Conservation (phyloP, 2,113 vertebrate genomes). For the Egretta garzetta region DNA sequence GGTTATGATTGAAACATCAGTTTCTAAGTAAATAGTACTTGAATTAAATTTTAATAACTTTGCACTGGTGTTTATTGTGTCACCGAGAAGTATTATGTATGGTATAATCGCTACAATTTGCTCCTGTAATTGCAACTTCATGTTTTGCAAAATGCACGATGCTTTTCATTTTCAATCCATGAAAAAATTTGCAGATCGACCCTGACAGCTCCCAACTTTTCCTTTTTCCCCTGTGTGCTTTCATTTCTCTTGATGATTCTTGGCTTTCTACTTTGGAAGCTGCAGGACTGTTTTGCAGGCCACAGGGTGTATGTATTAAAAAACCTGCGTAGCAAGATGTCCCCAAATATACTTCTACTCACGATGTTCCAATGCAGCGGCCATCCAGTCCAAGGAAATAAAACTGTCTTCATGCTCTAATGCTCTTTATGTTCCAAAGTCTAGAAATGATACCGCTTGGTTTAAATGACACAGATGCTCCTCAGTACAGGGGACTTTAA, state of each 20-base stretch:
- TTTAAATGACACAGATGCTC: not conserved
- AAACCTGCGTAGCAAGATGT: slow-evolving; percentile 1
- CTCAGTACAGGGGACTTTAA: not conserved
- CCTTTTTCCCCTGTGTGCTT: not conserved
- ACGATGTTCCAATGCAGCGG: not conserved
- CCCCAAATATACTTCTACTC: slow-evolving; percentile 33
- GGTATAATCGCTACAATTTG: not conserved
- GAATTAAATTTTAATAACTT: not conserved
- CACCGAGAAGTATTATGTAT: not conserved
- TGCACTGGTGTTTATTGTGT: not conserved
- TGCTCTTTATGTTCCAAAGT: not conserved
- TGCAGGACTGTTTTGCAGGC: slow-evolving; percentile 33
- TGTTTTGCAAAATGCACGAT: slow-evolving; percentile 7
- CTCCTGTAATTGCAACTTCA: slow-evolving; percentile 13
- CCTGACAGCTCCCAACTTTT: slow-evolving; percentile 40
- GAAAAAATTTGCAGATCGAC: not conserved
- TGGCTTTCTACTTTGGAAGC: slow-evolving; percentile 51
- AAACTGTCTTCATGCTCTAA: slow-evolving; percentile 41
- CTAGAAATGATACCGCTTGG: not conserved
- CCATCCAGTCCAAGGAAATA: slow-evolving; percentile 3
- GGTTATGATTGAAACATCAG: not conserved
- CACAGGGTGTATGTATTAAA: slow-evolving; percentile 8
- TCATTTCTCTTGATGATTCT: slow-evolving; percentile 27
- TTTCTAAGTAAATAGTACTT: not conserved
- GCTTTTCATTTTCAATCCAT: slow-evolving; percentile 25